Evolutionary conservation across 2,888 invertebrate species (phyloP).

Genomic region (Sceliomorpha sp.): DNA sequence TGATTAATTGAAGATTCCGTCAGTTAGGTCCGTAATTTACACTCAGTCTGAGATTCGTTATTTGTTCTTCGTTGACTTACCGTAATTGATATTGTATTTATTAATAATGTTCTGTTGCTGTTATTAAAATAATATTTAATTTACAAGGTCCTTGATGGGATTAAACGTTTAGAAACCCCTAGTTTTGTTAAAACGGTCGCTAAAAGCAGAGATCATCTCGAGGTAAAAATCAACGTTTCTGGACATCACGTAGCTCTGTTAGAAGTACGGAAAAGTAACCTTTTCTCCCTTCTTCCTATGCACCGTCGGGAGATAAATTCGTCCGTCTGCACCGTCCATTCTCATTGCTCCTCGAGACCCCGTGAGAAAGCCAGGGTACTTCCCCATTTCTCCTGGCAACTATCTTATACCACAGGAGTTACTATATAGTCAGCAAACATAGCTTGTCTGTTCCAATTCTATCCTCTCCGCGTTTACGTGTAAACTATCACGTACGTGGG

Average conservation of each 20-base stretch:
- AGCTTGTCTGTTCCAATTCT: constrained; percentile 36
- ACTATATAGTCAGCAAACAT: constrained; percentile 31
- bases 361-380: constrained; percentile 32
- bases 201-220: constrained; percentile 1
- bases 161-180: too few relatives aligned
- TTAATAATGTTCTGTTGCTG: too few relatives aligned
- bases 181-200: too few relatives aligned
- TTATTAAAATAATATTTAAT: too few relatives aligned
- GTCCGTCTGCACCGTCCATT: constrained; percentile 58
- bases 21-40: too few relatives aligned
- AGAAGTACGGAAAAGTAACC: neutral
- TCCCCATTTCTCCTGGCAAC: constrained; percentile 36
- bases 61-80: too few relatives aligned
- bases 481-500: constrained; percentile 36
- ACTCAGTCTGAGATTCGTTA: too few relatives aligned
- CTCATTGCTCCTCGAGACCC: constrained; percentile 53
- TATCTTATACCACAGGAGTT: constrained; percentile 57
- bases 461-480: constrained; percentile 31
- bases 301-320: constrained; percentile 45
- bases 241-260: neutral
- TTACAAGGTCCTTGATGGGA: too few relatives aligned
- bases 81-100: too few relatives aligned
- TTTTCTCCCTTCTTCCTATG: constrained; percentile 5
- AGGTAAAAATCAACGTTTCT: constrained; percentile 1
- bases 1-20: too few relatives aligned